These are phyloP conservation scores for Peribatodes rhomboidaria DNA, from an alignment of 2,888 invertebrate species.

Conservation along the genomic window DNA sequence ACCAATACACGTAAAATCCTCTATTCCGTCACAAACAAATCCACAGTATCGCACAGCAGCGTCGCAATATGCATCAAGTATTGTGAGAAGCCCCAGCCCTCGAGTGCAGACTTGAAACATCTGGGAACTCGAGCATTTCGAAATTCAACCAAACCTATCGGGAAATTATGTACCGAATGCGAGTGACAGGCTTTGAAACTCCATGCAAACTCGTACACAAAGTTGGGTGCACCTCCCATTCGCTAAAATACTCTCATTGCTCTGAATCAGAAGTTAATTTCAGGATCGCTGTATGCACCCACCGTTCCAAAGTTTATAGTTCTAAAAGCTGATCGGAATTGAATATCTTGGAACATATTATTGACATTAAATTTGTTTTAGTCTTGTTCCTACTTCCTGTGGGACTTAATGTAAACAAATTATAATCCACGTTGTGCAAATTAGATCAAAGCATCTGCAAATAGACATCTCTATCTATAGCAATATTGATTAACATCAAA, in stretches of 20 bases:
- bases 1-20: neutral
- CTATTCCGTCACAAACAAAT: neutral
- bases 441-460: constrained; percentile 11
- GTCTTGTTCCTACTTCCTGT: neutral
- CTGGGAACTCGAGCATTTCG: constrained; percentile 35
- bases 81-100: constrained; percentile 42
- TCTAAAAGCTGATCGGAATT: neutral
- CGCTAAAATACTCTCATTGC: neutral
- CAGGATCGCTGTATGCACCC: neutral
- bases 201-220: constrained; percentile 15
- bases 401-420: neutral
- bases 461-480: neutral
- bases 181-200: constrained; percentile 27
- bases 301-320: neutral
- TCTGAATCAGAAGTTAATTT: neutral
- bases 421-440: neutral
- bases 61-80: constrained; percentile 5
- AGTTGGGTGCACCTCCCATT: constrained; percentile 9
- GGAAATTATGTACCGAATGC: constrained; percentile 39
- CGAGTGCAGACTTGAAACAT: constrained; percentile 41
- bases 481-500: constrained; percentile 27
- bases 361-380: neutral
- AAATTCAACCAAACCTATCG: constrained; percentile 41
- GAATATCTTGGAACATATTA: neutral
- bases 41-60: neutral